Conservation (phyloP, 2,797 vertebrate species). For the Urophycis tenuis region DNA sequence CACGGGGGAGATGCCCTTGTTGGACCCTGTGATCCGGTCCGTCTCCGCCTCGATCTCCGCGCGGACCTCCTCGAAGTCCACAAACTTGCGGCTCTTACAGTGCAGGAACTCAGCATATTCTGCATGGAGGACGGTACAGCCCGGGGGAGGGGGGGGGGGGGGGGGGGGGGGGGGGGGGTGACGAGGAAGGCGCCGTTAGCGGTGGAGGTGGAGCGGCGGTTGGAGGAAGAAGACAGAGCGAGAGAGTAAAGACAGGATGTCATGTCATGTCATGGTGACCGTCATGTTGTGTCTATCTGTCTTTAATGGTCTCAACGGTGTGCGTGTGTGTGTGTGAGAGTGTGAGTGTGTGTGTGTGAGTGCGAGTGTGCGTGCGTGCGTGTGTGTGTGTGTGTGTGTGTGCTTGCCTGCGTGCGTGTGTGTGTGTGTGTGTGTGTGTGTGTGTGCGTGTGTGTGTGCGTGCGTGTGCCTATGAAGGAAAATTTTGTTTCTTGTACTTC, state of each 20-base stretch:
- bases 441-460: conserved; percentile 19
- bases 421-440: conserved; percentile 4
- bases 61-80: conserved; percentile 92
- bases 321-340: not conserved
- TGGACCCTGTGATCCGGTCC: conserved; percentile 85
- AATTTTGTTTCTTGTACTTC: too few relatives aligned
- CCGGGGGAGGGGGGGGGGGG: not conserved
- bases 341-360: not conserved
- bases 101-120: conserved; percentile 95
- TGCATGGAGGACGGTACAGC: conserved; percentile 40
- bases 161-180: not conserved
- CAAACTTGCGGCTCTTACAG: conserved; percentile 92
- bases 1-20: conserved; percentile 89
- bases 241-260: not conserved
- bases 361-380: not conserved
- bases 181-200: too few relatives aligned
- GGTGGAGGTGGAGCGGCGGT: not conserved
- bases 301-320: not conserved
- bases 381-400: not conserved
- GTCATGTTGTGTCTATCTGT: not conserved
- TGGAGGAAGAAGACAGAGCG: not conserved
- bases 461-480: not conserved
- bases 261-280: too few relatives aligned
- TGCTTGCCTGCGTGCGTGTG: conserved; percentile 12
- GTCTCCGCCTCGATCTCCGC: conserved; percentile 91